phyloP scores from a whole-genome alignment of 2,888 invertebrate species.

The Micropterix aruncella region DNA sequence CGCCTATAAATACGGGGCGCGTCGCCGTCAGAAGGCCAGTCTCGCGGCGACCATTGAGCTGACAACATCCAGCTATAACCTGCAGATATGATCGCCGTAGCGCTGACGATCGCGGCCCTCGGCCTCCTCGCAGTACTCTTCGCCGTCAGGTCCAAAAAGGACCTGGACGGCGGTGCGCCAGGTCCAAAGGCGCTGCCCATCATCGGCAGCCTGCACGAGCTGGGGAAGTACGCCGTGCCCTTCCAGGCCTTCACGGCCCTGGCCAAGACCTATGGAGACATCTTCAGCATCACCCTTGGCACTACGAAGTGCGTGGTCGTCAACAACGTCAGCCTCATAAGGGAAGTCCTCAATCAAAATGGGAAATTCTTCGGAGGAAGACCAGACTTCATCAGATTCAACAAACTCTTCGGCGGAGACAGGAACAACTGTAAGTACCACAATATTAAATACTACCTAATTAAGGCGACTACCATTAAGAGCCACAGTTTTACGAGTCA shows the following conservation, averaged over 20 bases:
- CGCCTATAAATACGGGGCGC: neutral
- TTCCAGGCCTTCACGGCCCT: constrained; percentile 60
- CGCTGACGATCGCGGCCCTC: constrained; percentile 3
- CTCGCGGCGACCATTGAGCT: neutral
- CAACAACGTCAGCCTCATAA: constrained; percentile 54
- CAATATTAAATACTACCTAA: neutral
- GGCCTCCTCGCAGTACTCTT: constrained; percentile 1
- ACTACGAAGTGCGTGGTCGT: constrained; percentile 57
- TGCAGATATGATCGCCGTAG: constrained; percentile 3
- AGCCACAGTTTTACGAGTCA: no score
- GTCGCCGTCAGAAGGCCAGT: neutral
- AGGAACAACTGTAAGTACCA: constrained; percentile 71
- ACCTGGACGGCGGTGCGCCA: constrained; percentile 31
- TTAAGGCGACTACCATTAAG: no score
- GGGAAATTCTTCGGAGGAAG: constrained; percentile 73
- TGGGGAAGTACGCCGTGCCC: constrained; percentile 48
- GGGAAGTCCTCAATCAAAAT: constrained; percentile 64
- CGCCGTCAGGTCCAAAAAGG: neutral
- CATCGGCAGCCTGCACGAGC: constrained; percentile 54
- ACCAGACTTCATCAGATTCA: constrained; percentile 68
- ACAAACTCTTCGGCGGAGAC: constrained; percentile 71
- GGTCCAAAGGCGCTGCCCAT: constrained; percentile 53
- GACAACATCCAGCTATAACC: neutral
- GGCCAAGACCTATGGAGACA: constrained; percentile 54
- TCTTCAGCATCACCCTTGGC: constrained; percentile 56